Evolutionary conservation across 2,113 vertebrate genomes (phyloP).

Genomic region (Vidua chalybeata): DNA sequence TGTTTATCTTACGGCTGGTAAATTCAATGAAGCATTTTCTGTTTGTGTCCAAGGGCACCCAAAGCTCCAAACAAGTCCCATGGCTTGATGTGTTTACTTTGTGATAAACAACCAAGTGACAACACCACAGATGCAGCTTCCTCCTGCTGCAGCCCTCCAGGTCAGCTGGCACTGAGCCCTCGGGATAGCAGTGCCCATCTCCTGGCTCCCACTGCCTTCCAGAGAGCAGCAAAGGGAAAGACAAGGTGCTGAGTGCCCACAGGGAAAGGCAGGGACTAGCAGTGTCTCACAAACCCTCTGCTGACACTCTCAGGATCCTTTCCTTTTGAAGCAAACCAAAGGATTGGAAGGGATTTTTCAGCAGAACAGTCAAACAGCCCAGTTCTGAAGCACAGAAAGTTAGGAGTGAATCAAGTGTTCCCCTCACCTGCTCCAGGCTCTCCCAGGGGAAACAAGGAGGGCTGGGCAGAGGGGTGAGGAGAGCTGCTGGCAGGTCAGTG

Average conservation of each 20-base stretch:
- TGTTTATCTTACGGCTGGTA: not conserved
- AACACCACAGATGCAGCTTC: not conserved
- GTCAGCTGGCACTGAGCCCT: not conserved
- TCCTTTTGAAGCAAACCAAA: not conserved
- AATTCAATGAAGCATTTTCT: not conserved
- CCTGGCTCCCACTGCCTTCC: not conserved
- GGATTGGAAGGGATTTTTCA: not conserved
- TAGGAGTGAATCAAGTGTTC: rapidly evolving
- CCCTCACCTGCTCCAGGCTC: not conserved
- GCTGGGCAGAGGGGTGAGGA: not conserved
- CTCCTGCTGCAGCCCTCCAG: conserved; percentile 14
- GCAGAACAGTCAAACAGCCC: not conserved
- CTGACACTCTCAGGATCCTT: not conserved
- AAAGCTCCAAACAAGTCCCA: not conserved
- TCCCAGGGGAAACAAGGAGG: not conserved
- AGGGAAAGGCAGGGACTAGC: not conserved
- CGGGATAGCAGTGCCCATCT: not conserved
- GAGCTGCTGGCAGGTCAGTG: not conserved
- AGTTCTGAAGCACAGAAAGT: not conserved
- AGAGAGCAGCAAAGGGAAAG: not conserved
- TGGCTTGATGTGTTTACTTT: not conserved
- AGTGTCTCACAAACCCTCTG: not conserved
- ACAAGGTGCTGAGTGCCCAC: not conserved
- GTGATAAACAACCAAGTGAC: not conserved
- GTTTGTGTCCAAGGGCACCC: not conserved